These are phyloP conservation scores for Escarpia spicata DNA, from an alignment of 2,888 invertebrate genomes.

Conservation along the genomic window DNA sequence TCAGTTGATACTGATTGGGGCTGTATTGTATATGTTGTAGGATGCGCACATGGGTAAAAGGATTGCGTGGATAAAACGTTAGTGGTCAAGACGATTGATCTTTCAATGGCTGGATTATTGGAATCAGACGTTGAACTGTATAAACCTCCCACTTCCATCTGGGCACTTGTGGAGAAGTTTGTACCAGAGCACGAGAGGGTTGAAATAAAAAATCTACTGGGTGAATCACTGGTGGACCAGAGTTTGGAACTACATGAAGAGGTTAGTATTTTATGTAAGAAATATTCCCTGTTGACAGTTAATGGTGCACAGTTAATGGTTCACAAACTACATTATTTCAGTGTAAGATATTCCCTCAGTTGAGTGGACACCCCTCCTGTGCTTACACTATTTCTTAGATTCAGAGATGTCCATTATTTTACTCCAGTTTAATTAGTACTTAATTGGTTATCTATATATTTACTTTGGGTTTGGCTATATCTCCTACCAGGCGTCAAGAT, in stretches of 20 bases:
- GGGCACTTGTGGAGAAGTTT: conserved; percentile 60
- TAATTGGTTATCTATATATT: too few relatives aligned
- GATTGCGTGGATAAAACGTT: background rate
- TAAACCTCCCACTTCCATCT: conserved; percentile 60
- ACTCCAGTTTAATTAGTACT: too few relatives aligned
- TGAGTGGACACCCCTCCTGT: background rate
- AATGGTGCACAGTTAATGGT: background rate
- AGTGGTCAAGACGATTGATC: background rate
- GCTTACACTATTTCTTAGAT: background rate
- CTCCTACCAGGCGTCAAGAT: too few relatives aligned
- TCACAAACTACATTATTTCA: background rate
- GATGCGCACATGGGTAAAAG: background rate
- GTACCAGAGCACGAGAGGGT: conserved; percentile 56
- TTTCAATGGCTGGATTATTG: background rate
- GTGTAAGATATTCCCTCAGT: background rate
- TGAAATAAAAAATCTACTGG: conserved; percentile 61
- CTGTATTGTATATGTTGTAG: background rate
- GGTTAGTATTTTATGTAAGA: conserved; percentile 44
- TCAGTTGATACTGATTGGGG: background rate
- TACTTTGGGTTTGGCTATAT: too few relatives aligned
- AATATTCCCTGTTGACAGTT: background rate
- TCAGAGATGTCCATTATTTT: too few relatives aligned
- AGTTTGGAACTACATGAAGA: conserved; percentile 61
- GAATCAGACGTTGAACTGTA: conserved; percentile 41
- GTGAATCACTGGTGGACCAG: conserved; percentile 60